Evolutionary conservation across 2,888 invertebrate genomes (phyloP).

Genomic region (Polyommatus iphigenia): DNA sequence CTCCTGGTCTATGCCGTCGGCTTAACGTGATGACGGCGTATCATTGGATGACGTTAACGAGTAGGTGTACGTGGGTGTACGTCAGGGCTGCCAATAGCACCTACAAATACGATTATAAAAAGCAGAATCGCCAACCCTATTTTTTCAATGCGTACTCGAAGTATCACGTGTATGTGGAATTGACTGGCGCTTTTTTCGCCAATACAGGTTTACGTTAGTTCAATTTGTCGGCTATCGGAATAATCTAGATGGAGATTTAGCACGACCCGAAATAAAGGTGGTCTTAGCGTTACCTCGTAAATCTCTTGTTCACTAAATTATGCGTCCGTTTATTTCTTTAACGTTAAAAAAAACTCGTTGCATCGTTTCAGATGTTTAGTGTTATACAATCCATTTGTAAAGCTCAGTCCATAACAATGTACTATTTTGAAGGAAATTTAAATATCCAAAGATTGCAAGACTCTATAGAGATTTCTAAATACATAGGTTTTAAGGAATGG

Average conservation of each 20-base stretch:
- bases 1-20: conserved; percentile 50
- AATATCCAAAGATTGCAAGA: too few relatives aligned
- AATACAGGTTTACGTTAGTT: conserved; percentile 29
- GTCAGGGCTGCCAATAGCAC: neutral
- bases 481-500: too few relatives aligned
- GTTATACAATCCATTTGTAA: neutral
- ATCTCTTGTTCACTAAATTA: neutral
- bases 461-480: too few relatives aligned
- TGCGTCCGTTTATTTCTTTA: neutral
- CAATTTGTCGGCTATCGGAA: conserved; percentile 20
- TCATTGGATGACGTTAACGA: conserved; percentile 59
- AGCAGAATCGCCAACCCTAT: neutral
- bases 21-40: conserved; percentile 70
- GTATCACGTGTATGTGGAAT: conserved; percentile 18
- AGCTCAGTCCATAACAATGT: neutral
- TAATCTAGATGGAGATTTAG: conserved; percentile 17
- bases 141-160: conserved; percentile 29
- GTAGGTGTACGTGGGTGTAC: conserved; percentile 40
- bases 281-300: conserved; percentile 6
- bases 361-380: neutral
- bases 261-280: conserved; percentile 13
- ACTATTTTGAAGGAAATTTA: neutral
- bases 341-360: neutral
- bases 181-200: conserved; percentile 29
- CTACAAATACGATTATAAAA: neutral